These are phyloP conservation scores for Nephrotoma guestfalica DNA, from an alignment of 2,888 invertebrate species.

Conservation along the genomic window DNA sequence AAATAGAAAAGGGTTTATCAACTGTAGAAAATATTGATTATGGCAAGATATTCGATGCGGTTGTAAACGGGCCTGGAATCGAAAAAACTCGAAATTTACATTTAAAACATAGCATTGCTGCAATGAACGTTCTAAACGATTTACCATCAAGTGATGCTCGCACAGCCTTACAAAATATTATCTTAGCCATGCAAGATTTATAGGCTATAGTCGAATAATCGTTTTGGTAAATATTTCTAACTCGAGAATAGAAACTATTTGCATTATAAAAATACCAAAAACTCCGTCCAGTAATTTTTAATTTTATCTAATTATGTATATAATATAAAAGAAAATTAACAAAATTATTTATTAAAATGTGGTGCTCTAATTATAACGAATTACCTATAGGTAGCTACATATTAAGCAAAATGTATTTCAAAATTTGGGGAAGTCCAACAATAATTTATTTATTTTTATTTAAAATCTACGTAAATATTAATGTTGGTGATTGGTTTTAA, in stretches of 20 bases:
- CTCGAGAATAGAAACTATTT: neutral
- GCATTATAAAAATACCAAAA: neutral
- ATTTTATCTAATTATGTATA: neutral
- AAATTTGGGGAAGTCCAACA: neutral
- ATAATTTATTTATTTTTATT: neutral
- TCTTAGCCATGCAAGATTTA: constrained; percentile 64
- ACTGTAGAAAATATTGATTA: constrained; percentile 32
- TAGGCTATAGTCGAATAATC: constrained; percentile 10
- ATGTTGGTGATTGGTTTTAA: neutral
- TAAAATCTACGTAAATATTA: neutral
- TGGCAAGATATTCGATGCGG: constrained; percentile 39
- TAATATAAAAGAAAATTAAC: neutral
- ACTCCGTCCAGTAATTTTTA: neutral
- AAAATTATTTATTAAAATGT: neutral
- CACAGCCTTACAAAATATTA: constrained; percentile 73
- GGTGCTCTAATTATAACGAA: neutral
- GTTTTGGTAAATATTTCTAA: constrained; percentile 3
- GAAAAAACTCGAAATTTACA: constrained; percentile 59
- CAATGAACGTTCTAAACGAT: constrained; percentile 55
- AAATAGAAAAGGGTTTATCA: constrained; percentile 28
- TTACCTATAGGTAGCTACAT: neutral
- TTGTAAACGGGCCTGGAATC: constrained; percentile 54
- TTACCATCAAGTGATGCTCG: constrained; percentile 72
- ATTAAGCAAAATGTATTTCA: neutral
- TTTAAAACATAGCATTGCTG: constrained; percentile 57